phyloP scores from a whole-genome alignment of 2,888 invertebrate genomes.

The Ecliptopera silaceata region DNA sequence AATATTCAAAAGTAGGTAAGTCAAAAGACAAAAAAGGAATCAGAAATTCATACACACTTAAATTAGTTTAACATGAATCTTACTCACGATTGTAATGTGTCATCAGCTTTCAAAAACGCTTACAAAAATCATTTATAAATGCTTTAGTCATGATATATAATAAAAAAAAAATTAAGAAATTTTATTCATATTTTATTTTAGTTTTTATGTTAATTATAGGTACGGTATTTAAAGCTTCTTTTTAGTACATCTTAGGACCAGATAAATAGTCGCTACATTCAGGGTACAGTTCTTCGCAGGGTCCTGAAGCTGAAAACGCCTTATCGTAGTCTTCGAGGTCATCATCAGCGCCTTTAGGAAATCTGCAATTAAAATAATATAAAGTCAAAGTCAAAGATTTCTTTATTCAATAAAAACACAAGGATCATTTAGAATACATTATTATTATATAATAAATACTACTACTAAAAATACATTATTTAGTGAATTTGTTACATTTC shows the following conservation, averaged over 20 bases:
- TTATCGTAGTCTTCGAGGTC: conserved; percentile 58
- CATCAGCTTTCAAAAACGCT: neutral
- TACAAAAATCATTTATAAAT: neutral
- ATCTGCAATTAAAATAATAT: conserved; percentile 46
- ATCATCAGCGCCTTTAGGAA: conserved; percentile 56
- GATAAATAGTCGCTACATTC: conserved; percentile 49
- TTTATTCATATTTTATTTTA: too few species aligned
- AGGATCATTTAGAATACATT: too few species aligned
- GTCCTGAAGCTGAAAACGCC: conserved; percentile 50
- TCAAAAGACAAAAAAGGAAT: conserved; percentile 52
- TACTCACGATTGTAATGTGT: conserved; percentile 15
- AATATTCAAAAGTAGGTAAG: conserved; percentile 32
- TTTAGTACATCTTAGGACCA: conserved; percentile 17
- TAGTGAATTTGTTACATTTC: too few species aligned
- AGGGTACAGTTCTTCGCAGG: conserved; percentile 65
- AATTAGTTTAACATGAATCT: conserved; percentile 23
- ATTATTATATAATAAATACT: too few species aligned
- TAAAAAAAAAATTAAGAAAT: neutral
- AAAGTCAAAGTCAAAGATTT: too few species aligned
- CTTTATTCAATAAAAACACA: too few species aligned
- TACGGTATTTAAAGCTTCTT: neutral
- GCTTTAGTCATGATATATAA: neutral
- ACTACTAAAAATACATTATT: too few species aligned
- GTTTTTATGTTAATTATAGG: too few species aligned
- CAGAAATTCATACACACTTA: conserved; percentile 25